phyloP scores from a whole-genome alignment of 2,113 vertebrate genomes.

The Cisticola juncidis region DNA sequence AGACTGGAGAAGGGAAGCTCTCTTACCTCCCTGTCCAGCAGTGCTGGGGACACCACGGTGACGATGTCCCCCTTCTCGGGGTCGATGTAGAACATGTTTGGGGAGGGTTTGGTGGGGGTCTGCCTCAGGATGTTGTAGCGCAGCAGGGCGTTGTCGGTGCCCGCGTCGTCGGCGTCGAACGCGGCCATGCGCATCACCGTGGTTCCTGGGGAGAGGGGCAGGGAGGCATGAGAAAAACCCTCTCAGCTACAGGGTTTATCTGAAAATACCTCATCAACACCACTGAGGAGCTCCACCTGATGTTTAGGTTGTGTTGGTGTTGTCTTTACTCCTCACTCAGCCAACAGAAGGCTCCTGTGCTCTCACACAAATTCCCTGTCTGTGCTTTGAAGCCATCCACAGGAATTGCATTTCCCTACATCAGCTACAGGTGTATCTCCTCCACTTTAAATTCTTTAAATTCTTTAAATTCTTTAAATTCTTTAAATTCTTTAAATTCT shows the following conservation, averaged over 20 bases:
- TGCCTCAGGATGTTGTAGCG: slow-evolving; percentile 93
- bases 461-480: too few relatives aligned
- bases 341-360: not conserved
- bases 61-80: slow-evolving; percentile 94
- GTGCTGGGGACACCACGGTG: slow-evolving; percentile 86
- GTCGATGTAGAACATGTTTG: slow-evolving; percentile 98
- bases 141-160: slow-evolving; percentile 90
- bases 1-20: rapidly evolving
- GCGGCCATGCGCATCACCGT: slow-evolving; percentile 95
- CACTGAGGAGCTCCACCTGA: not conserved
- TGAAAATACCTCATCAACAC: rapidly evolving
- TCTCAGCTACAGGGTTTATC: not conserved
- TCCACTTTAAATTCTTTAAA: not conserved
- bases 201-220: slow-evolving; percentile 76
- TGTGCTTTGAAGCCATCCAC: not conserved
- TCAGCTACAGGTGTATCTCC: not conserved
- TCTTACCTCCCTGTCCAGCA: slow-evolving; percentile 92
- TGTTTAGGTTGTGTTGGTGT: rapidly evolving
- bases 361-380: not conserved
- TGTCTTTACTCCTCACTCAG: not conserved
- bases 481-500: too few relatives aligned
- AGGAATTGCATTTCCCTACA: not conserved
- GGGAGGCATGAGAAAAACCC: not conserved
- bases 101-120: slow-evolving; percentile 91
- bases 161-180: slow-evolving; percentile 87